These are phyloP conservation scores for Leucozona laternaria DNA, from an alignment of 2,888 invertebrate genomes.

Conservation along the genomic window DNA sequence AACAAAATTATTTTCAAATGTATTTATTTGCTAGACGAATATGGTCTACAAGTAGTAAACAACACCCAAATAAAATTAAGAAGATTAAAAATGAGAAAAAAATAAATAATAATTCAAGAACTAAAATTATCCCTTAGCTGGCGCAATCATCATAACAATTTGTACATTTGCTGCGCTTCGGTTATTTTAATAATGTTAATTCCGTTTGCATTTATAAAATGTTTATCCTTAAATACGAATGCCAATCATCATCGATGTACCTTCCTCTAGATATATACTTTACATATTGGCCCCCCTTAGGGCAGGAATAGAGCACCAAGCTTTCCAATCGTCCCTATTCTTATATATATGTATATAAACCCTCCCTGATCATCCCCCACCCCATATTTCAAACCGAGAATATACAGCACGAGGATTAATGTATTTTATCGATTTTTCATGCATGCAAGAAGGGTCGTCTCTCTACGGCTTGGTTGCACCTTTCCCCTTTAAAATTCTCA, in stretches of 20 bases:
- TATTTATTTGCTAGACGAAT: background rate
- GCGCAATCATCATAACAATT: constrained; percentile 45
- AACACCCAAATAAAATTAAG: constrained; percentile 9
- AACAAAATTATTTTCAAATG: background rate
- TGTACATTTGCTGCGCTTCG: constrained; percentile 54
- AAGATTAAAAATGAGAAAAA: background rate
- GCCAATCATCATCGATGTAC: constrained; percentile 72
- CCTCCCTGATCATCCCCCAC: background rate
- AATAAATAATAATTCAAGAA: constrained; percentile 15
- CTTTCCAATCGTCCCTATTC: background rate
- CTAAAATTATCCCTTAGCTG: constrained; percentile 1
- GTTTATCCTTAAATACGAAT: constrained; percentile 45
- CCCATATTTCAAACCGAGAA: background rate
- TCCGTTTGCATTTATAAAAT: constrained; percentile 69
- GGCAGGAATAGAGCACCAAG: constrained; percentile 12
- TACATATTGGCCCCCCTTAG: constrained; percentile 35
- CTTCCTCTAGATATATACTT: background rate
- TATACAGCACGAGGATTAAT: constrained; percentile 61
- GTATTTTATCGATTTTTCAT: constrained; percentile 74
- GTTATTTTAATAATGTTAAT: constrained; percentile 68
- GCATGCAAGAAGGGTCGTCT: constrained; percentile 46
- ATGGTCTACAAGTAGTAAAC: background rate
- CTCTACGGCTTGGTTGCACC: constrained; percentile 11
- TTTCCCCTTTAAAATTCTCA: constrained; percentile 28
- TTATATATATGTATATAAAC: background rate